Evolutionary conservation across 2,113 vertebrate species (phyloP).

Genomic region (Pycnonotus jocosus): DNA sequence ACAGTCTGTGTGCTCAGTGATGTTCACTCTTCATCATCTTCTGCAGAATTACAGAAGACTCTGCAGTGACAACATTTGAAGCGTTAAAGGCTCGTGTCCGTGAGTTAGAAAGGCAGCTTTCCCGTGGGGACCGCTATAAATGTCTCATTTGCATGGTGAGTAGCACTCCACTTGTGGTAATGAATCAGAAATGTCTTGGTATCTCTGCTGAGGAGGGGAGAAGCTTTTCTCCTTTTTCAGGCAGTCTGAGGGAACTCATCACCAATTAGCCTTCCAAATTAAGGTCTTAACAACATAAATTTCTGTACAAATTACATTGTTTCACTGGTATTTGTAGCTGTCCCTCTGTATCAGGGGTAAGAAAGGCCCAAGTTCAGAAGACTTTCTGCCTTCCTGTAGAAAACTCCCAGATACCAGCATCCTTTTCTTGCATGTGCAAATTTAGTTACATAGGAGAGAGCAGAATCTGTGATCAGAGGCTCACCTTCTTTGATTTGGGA

Average conservation of each 20-base stretch:
- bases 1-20: not conserved
- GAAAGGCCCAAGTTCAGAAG: not conserved
- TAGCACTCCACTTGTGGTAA: conserved; percentile 53
- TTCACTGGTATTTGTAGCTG: not conserved
- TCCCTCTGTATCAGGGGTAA: not conserved
- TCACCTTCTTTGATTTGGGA: not conserved
- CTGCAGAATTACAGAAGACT: conserved; percentile 94
- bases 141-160: conserved; percentile 99
- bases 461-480: not conserved
- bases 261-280: not conserved
- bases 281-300: not conserved
- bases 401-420: not conserved
- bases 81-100: conserved; percentile 98
- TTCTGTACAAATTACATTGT: not conserved
- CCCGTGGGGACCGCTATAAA: conserved; percentile 97
- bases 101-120: conserved; percentile 97
- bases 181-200: conserved; percentile 61
- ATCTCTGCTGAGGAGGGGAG: not conserved
- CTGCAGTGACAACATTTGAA: conserved; percentile 94
- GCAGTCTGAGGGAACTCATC: not conserved
- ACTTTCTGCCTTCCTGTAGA: not conserved
- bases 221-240: not conserved
- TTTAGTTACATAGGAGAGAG: not conserved
- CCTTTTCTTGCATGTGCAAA: not conserved
- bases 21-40: conserved; percentile 36